Percentiles rank a stretch among this genome's conserved stretches.
These are phyloP conservation scores for Scaptomyza reducta DNA, from an alignment of 2,888 invertebrate species.

Conservation along the genomic window DNA sequence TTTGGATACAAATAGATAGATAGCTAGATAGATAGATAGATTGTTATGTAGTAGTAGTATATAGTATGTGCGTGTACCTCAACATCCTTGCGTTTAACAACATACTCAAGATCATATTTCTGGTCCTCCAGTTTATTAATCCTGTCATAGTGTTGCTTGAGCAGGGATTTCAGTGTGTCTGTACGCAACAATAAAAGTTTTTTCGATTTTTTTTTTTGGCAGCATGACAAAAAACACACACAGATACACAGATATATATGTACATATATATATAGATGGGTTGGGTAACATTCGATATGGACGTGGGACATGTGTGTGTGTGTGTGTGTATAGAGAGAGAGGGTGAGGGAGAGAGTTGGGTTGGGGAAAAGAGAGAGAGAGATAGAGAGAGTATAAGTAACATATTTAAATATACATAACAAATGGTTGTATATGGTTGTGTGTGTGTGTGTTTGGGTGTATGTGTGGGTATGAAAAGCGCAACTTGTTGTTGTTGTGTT, in stretches of 20 bases:
- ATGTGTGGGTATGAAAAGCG: slow-evolving; percentile 40
- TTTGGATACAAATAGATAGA: slow-evolving; percentile 22
- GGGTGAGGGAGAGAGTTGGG: slow-evolving; percentile 23
- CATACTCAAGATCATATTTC: slow-evolving; percentile 99
- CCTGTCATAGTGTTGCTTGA: slow-evolving; percentile 94
- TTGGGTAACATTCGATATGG: slow-evolving; percentile 41
- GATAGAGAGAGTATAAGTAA: slow-evolving; percentile 52
- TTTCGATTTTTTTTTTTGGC: slow-evolving; percentile 4
- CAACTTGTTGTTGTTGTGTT: slow-evolving; percentile 49
- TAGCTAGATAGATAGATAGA: slow-evolving; percentile 35
- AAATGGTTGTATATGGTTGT: slow-evolving; percentile 28
- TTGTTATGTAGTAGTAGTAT: slow-evolving; percentile 35
- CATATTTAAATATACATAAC: slow-evolving; percentile 49
- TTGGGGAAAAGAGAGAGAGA: slow-evolving; percentile 37
- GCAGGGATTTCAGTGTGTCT: slow-evolving; percentile 91
- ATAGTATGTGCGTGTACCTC: slow-evolving; percentile 90
- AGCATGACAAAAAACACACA: slow-evolving; percentile 34
- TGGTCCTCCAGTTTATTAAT: slow-evolving; percentile 94
- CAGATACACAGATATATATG: slow-evolving; percentile 21
- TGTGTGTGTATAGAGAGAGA: slow-evolving; percentile 17
- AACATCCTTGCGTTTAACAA: slow-evolving; percentile 98
- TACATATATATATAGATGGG: slow-evolving; percentile 9
- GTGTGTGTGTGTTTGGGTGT: slow-evolving; percentile 21
- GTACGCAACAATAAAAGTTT: slow-evolving; percentile 74
- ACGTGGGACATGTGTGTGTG: slow-evolving; percentile 37